phyloP scores from a whole-genome alignment of 2,797 vertebrate species.

The Lithobates pipiens region DNA sequence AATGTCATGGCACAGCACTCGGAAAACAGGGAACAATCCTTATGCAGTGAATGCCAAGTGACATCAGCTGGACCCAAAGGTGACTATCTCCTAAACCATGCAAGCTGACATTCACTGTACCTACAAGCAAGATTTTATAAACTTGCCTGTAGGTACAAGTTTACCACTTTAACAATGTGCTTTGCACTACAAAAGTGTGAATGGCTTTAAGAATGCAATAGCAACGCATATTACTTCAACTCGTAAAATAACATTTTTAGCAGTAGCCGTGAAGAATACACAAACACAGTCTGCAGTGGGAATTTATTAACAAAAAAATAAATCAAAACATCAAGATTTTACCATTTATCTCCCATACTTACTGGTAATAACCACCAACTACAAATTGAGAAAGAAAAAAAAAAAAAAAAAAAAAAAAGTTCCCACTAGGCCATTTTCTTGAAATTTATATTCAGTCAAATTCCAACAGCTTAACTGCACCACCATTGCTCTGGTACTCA shows the following conservation, averaged over 20 bases:
- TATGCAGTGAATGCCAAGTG: no score
- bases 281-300: constrained; percentile 89
- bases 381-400: constrained; percentile 62
- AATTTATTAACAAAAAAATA: constrained; percentile 89
- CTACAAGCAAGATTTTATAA: no score
- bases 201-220: no score
- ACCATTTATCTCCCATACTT: constrained; percentile 68
- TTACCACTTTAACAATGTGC: no score
- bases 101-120: no score
- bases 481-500: not conserved
- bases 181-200: no score
- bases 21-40: no score
- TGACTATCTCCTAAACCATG: no score
- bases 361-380: constrained; percentile 61
- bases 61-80: no score
- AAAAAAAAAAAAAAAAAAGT: constrained; percentile 71
- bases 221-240: no score
- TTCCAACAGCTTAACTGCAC: constrained; percentile 54
- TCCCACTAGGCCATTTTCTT: constrained; percentile 75
- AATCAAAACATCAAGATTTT: constrained; percentile 79
- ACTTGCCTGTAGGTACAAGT: no score
- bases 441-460: constrained; percentile 74
- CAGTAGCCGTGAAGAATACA: rapidly evolving
- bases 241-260: not conserved
- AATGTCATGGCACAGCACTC: no score